A percentile compares a stretch with the other conserved stretches of the same genome.
phyloP scores from a whole-genome alignment of 2,797 vertebrate species.

The Pangasius krempfi region DNA sequence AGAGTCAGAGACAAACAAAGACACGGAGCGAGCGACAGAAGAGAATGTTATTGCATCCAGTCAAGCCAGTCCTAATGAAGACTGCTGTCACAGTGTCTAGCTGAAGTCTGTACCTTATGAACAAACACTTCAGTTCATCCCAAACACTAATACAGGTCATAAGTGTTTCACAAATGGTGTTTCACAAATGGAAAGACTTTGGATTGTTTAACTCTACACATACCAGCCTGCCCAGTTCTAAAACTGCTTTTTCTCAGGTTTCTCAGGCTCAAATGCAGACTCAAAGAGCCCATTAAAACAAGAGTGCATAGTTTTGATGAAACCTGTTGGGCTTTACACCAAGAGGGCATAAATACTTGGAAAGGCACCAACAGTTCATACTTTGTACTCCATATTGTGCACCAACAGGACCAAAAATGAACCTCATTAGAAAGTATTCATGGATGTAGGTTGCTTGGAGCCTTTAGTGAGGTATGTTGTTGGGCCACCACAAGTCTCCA shows the following conservation, averaged over 20 bases:
- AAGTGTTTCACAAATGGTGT: not conserved
- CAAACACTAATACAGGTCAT: not conserved
- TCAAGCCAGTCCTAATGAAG: slow-evolving; percentile 2
- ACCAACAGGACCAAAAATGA: not conserved
- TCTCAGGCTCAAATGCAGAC: not conserved
- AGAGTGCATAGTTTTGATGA: not conserved
- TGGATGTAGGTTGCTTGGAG: not conserved
- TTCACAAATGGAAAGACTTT: not conserved
- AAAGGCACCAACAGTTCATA: not conserved
- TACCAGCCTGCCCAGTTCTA: not conserved
- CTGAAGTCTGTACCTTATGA: not conserved
- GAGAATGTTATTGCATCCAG: not conserved
- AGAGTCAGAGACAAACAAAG: not conserved
- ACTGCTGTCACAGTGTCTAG: not conserved
- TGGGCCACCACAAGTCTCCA: not conserved
- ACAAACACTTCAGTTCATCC: not conserved
- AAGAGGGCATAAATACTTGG: not conserved
- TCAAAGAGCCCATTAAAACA: not conserved
- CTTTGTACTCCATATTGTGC: not conserved
- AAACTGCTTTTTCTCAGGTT: not conserved
- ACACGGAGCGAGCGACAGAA: not conserved
- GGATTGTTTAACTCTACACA: not conserved
- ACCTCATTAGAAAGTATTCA: not conserved
- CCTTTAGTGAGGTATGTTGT: not conserved
- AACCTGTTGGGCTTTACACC: not conserved